phyloP scores from a whole-genome alignment of 2,797 vertebrate genomes.

The Rhabdophis nuchalis region DNA sequence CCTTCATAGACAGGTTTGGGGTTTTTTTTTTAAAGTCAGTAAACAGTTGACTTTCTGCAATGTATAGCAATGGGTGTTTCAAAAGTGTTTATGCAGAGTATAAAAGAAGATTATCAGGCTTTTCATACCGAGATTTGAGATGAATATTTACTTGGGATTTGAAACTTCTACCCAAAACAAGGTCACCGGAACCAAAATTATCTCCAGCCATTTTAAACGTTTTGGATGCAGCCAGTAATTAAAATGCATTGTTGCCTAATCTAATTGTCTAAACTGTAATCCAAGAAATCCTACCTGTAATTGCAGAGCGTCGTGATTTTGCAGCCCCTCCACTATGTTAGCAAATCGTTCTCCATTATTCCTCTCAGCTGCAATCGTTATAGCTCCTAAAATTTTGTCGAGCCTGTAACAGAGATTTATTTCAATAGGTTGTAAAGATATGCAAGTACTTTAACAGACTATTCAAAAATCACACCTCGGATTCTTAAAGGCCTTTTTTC shows the following conservation, averaged over 20 bases:
- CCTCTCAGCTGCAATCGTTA: constrained; percentile 91
- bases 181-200: not conserved
- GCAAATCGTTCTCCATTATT: constrained; percentile 91
- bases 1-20: not conserved
- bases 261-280: not conserved
- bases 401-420: constrained; percentile 68
- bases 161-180: not conserved
- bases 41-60: not conserved
- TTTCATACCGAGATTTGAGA: not conserved
- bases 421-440: constrained; percentile 3
- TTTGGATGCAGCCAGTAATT: not conserved
- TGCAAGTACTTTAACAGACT: not conserved
- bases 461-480: not conserved
- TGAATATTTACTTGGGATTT: not conserved
- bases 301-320: constrained; percentile 93
- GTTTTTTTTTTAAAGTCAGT: not conserved
- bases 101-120: not conserved
- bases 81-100: not conserved
- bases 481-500: not conserved
- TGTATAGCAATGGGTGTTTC: not conserved
- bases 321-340: constrained; percentile 90
- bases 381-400: constrained; percentile 93
- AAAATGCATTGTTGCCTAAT: not conserved
- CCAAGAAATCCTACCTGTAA: constrained; percentile 82
- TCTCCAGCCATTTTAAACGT: not conserved